phyloP scores from a whole-genome alignment of 2,797 vertebrate genomes.

The Enteromius fasciolatus region DNA sequence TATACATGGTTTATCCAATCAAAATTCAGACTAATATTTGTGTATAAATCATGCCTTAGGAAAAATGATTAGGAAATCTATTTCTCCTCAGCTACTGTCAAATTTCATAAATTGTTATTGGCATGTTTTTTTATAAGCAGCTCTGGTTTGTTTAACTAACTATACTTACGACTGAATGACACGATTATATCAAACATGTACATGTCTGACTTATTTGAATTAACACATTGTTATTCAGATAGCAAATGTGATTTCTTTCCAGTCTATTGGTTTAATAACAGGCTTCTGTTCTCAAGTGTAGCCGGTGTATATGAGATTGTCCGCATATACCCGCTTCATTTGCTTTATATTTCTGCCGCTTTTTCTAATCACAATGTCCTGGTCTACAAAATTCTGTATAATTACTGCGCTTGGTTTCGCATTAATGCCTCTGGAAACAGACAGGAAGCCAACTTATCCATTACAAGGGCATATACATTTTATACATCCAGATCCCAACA shows the following conservation, averaged over 20 bases:
- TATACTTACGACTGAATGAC: neutral
- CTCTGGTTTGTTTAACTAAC: neutral
- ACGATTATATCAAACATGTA: neutral
- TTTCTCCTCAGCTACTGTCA: neutral
- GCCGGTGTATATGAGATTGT: slow-evolving; percentile 2
- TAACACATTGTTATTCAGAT: slow-evolving; percentile 22
- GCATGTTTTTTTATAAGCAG: neutral
- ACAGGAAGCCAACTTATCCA: neutral
- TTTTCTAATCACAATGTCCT: slow-evolving; percentile 23
- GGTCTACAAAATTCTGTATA: slow-evolving; percentile 35
- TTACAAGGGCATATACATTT: slow-evolving; percentile 1
- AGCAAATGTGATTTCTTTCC: slow-evolving; percentile 19
- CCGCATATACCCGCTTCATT: neutral
- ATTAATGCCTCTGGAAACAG: neutral
- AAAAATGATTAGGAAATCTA: neutral
- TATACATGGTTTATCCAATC: neutral
- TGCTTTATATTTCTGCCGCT: slow-evolving; percentile 23
- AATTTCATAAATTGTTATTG: neutral
- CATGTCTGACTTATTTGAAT: slow-evolving; percentile 19
- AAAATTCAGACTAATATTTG: neutral
- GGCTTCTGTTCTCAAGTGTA: slow-evolving; percentile 17
- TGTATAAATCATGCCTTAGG: neutral
- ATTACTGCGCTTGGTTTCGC: slow-evolving; percentile 31
- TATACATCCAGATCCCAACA: neutral
- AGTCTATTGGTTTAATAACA: slow-evolving; percentile 9